These are phyloP conservation scores for Drosophila triauraria DNA, from an alignment of 1,140 invertebrate species.

Conservation along the genomic window DNA sequence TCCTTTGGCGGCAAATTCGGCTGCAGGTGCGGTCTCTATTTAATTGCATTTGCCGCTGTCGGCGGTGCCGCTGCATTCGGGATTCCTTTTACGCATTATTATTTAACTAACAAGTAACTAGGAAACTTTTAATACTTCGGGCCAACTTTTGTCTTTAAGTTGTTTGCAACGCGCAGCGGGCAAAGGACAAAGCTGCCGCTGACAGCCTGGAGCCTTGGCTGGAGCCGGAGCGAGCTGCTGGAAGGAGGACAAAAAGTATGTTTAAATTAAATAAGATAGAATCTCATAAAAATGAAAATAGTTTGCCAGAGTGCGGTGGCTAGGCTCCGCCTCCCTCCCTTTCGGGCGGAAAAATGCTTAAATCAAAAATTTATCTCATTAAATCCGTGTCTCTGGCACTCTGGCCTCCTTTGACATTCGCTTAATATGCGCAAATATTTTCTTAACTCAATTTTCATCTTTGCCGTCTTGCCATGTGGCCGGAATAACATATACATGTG, in stretches of 20 bases:
- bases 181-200: slow-evolving; percentile 52
- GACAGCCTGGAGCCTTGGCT: slow-evolving; percentile 42
- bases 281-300: slow-evolving; percentile 80
- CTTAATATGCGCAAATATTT: slow-evolving; percentile 56
- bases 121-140: slow-evolving; percentile 77
- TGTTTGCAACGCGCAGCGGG: slow-evolving; percentile 50
- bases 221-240: slow-evolving; percentile 1
- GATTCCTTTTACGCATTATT: slow-evolving; percentile 79
- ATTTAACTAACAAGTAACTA: slow-evolving; percentile 82
- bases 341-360: slow-evolving; percentile 37
- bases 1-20: slow-evolving; percentile 19
- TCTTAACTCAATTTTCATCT: slow-evolving; percentile 27
- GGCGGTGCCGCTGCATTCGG: slow-evolving; percentile 44
- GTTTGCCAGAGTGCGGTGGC: slow-evolving; percentile 54
- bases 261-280: slow-evolving; percentile 81
- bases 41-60: slow-evolving; percentile 64
- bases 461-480: slow-evolving; percentile 1
- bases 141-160: slow-evolving; percentile 76
- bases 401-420: slow-evolving; percentile 44
- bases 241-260: slow-evolving; percentile 66
- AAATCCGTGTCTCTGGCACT: slow-evolving; percentile 42
- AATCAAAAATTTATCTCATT: slow-evolving; percentile 77
- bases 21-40: slow-evolving; percentile 65
- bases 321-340: neutral
- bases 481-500: slow-evolving; percentile 5